These are phyloP conservation scores for Drosophila sucinea DNA, from an alignment of 1,140 invertebrate genomes.

Conservation along the genomic window DNA sequence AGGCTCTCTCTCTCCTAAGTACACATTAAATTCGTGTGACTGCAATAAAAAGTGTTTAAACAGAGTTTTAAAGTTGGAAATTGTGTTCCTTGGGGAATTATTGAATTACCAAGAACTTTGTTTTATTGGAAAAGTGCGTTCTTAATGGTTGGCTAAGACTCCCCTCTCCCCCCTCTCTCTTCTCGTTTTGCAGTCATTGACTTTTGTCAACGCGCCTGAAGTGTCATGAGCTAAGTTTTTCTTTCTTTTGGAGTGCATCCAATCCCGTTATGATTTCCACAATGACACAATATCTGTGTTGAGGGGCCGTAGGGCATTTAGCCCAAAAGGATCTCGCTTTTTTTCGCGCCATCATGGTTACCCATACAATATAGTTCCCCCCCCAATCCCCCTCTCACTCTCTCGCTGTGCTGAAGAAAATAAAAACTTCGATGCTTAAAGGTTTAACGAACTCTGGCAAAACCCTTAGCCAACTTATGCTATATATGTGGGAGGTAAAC, in stretches of 20 bases:
- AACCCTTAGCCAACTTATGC: constrained; percentile 11
- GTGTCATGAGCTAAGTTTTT: constrained; percentile 45
- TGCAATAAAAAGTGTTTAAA: too few relatives aligned
- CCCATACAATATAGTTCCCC: constrained; percentile 15
- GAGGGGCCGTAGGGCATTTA: constrained; percentile 21
- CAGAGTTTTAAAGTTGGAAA: too few relatives aligned
- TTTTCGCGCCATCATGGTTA: constrained; percentile 2
- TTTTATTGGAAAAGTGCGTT: constrained; percentile 8
- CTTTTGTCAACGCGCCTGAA: constrained; percentile 43
- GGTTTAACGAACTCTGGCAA: constrained; percentile 72
- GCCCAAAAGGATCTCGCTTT: constrained; percentile 3
- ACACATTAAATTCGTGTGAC: too few relatives aligned
- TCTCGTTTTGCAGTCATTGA: constrained; percentile 59
- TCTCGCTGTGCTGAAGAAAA: constrained; percentile 49
- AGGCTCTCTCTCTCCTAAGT: too few relatives aligned
- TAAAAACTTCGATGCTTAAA: constrained; percentile 77
- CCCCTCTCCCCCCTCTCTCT: too few relatives aligned
- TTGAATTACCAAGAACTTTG: too few relatives aligned
- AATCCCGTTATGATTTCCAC: constrained; percentile 10
- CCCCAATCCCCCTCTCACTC: constrained; percentile 16
- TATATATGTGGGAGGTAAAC: constrained; percentile 8
- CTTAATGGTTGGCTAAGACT: constrained; percentile 46
- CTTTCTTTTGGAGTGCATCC: constrained; percentile 60
- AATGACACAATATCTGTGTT: constrained; percentile 6
- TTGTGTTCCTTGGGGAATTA: too few relatives aligned